Conservation (phyloP, 2,113 vertebrate genomes). For the zebrafish (Danio rerio) region DNA sequence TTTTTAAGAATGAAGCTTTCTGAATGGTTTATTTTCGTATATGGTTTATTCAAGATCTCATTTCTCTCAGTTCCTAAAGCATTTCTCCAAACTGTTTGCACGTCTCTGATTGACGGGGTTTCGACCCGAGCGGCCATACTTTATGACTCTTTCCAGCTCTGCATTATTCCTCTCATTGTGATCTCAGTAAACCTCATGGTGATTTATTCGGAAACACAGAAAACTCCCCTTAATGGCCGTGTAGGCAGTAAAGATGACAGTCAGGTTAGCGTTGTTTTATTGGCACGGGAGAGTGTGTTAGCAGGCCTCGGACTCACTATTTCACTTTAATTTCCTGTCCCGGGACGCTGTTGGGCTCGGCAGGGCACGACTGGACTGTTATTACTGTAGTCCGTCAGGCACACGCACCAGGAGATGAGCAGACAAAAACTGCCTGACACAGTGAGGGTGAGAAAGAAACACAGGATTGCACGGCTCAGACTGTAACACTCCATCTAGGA, state of each 20-base stretch:
- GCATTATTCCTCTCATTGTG: slow-evolving; percentile 46
- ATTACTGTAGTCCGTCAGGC: slow-evolving; percentile 54
- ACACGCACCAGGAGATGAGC: slow-evolving; percentile 35
- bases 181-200: slow-evolving; percentile 41
- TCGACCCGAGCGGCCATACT: background rate
- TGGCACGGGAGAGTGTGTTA: slow-evolving; percentile 39
- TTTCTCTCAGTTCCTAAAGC: background rate
- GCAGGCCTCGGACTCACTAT: slow-evolving; percentile 45
- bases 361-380: slow-evolving; percentile 41
- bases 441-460: slow-evolving; percentile 5
- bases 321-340: slow-evolving; percentile 63
- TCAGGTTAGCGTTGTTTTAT: slow-evolving; percentile 57
- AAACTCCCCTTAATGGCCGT: slow-evolving; percentile 55
- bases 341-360: slow-evolving; percentile 39
- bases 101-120: slow-evolving; percentile 18
- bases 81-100: background rate
- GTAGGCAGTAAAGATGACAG: slow-evolving; percentile 63
- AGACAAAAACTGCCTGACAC: background rate
- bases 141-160: slow-evolving; percentile 38
- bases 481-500: background rate
- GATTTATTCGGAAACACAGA: slow-evolving; percentile 58
- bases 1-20: too few relatives aligned
- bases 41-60: too few relatives aligned
- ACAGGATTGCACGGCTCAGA: background rate
- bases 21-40: too few relatives aligned